A percentile compares a stretch with the other conserved stretches of the same genome.
Conservation (phyloP, 2,888 invertebrate genomes). For the Pammene aurita region DNA sequence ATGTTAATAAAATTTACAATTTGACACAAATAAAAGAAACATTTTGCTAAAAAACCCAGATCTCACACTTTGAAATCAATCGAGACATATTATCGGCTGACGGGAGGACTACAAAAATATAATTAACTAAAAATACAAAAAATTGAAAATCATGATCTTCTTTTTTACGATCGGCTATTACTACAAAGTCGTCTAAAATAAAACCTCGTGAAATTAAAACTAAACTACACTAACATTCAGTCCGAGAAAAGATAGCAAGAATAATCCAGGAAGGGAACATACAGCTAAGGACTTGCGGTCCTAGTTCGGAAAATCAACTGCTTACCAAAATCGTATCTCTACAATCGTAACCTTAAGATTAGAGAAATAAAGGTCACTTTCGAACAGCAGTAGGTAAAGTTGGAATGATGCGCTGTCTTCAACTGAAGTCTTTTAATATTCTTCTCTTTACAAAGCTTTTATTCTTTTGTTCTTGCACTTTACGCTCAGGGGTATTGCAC, state of each 20-base stretch:
- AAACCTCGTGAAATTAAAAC: neutral
- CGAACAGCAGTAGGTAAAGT: neutral
- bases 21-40: too few relatives aligned
- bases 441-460: conserved; percentile 48
- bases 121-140: too few relatives aligned
- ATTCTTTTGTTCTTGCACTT: conserved; percentile 48
- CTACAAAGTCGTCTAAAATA: too few relatives aligned
- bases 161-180: too few relatives aligned
- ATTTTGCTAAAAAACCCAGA: too few relatives aligned
- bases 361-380: conserved; percentile 7
- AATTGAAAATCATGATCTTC: too few relatives aligned
- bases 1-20: too few relatives aligned
- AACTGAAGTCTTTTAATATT: conserved; percentile 53
- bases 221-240: conserved; percentile 1
- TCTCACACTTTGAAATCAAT: too few relatives aligned
- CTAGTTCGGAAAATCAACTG: conserved; percentile 23
- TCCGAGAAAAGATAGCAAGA: conserved; percentile 27
- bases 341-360: neutral
- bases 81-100: too few relatives aligned
- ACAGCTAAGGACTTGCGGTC: conserved; percentile 6
- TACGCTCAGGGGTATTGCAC: conserved; percentile 28
- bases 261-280: conserved; percentile 20
- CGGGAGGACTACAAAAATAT: too few relatives aligned
- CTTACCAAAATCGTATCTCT: conserved; percentile 13
- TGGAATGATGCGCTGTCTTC: conserved; percentile 31